Base-by-base conservation (phyloP, 2,113 vertebrate genomes). In the Gambusia affinis region DNA sequence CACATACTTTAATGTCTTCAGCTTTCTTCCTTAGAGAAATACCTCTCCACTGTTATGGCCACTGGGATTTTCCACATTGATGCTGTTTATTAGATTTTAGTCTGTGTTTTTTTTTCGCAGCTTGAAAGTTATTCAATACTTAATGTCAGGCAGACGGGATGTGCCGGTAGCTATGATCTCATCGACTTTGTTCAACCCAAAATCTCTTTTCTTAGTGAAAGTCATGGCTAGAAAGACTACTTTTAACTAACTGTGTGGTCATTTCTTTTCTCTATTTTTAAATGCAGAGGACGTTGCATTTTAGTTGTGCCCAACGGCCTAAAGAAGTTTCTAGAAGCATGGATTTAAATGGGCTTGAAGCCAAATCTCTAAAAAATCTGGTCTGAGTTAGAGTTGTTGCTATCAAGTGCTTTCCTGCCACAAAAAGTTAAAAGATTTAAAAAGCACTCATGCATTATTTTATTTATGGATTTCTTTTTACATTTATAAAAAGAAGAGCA, bases 151-250 rank as follows among this genome's bases (percentile, higher is more conserved):
- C 70, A 77, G 63, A 66, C 66, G 3, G 28, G 24, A 31, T 64
- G 27, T 51, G 37, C 47, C 35, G 42, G 35, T 44, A 72, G 37
- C 80, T 22, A 42, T 37, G 42, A 81, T 76, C 78, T 10, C 39
- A 35, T 62, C 66, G 60, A 57, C 31, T 80, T 76, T 64, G 60
- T 42, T 73, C 67, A 64, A 22, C 30, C 61, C 57, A 37, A 70
- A 75, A 75, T 80, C 72, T 76, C 28, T 78, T 67, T 73, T 12
- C 44, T 65, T 30, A 6, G 37, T 22, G 22, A 70, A 64, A 69
- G 29, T 35, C 30, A 17, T 8, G 24, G 42, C 37, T 42, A 2
- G 39, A 14, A 42, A 15, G 4, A 42, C 35, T 37, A 14, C 39
- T 42, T 42, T 42, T 12, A 12, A 42, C 14, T 4, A 14, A 42